A percentile compares a stretch with the other conserved stretches of the same genome.
Conservation (phyloP, 2,888 invertebrate genomes). For the Eurytoma californica region DNA sequence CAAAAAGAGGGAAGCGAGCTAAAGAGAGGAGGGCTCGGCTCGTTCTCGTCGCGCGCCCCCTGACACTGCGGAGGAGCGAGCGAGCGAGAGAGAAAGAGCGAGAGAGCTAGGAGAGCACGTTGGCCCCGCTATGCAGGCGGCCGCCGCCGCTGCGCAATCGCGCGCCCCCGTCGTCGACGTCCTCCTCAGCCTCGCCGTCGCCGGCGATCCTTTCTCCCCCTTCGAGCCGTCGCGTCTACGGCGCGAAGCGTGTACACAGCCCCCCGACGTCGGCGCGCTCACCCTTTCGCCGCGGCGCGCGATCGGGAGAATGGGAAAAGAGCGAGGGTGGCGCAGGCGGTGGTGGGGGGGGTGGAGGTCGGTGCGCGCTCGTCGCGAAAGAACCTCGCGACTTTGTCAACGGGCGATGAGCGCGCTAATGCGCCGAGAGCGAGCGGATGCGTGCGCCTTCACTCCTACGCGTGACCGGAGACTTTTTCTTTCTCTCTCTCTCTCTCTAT, state of each 20-base stretch:
- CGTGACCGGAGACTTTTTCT: conserved; percentile 18
- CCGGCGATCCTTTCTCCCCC: conserved; percentile 33
- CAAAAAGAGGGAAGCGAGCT: conserved; percentile 26
- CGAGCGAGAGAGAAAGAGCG: conserved; percentile 41
- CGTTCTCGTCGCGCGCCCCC: conserved; percentile 49
- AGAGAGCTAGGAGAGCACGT: conserved; percentile 39
- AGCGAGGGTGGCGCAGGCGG: neutral
- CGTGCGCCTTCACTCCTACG: conserved; percentile 47
- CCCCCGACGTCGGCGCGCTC: conserved; percentile 48
- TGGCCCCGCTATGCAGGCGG: conserved; percentile 58
- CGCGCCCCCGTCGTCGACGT: conserved; percentile 52
- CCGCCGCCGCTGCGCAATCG: conserved; percentile 60
- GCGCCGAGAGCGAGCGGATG: conserved; percentile 35
- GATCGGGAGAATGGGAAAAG: conserved; percentile 29
- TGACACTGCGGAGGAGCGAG: conserved; percentile 38
- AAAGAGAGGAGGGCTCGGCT: conserved; percentile 46
- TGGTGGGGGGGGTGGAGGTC: neutral
- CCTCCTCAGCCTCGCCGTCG: conserved; percentile 21
- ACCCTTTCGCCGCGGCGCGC: conserved; percentile 52
- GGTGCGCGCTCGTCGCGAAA: conserved; percentile 34
- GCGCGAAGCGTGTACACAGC: conserved; percentile 54
- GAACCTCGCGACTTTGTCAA: conserved; percentile 53
- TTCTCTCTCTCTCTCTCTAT: conserved; percentile 24
- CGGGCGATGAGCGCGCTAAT: conserved; percentile 38
- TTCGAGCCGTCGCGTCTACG: neutral